These are phyloP conservation scores for Junonia oenone DNA, from an alignment of 2,888 invertebrate genomes.

Conservation along the genomic window DNA sequence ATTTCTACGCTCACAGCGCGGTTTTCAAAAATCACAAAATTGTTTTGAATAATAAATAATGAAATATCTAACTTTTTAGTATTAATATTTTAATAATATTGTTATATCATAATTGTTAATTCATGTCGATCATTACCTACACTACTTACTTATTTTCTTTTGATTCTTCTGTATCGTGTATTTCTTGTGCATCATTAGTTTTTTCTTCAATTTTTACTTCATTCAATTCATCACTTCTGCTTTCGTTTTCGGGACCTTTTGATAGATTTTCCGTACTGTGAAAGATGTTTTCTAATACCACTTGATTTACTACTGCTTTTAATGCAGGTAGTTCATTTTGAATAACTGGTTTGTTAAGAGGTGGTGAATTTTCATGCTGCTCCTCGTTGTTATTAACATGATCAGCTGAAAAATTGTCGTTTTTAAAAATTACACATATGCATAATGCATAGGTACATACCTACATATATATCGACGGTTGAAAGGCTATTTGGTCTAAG, in stretches of 20 bases:
- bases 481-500: no score
- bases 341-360: slow-evolving; percentile 2
- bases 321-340: slow-evolving; percentile 48
- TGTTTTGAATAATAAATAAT: no score
- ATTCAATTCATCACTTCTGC: slow-evolving; percentile 6
- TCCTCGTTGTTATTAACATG: background rate
- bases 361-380: background rate
- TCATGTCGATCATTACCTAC: no score
- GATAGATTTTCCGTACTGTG: slow-evolving; percentile 20
- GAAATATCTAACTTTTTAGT: no score
- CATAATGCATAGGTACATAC: no score
- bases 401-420: slow-evolving; percentile 9
- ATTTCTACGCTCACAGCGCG: no score
- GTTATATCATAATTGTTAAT: no score
- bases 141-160: slow-evolving; percentile 9
- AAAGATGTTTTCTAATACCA: slow-evolving; percentile 36
- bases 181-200: background rate
- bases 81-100: no score
- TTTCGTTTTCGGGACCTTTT: slow-evolving; percentile 9
- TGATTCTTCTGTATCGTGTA: slow-evolving; percentile 5
- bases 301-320: slow-evolving; percentile 57
- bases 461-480: no score
- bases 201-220: slow-evolving; percentile 21
- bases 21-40: no score
- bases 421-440: no score